Conservation (phyloP, 30 jellyfish, hydroid and myxozoan species). For the Aurelia aurita complex sp. Pacific region DNA sequence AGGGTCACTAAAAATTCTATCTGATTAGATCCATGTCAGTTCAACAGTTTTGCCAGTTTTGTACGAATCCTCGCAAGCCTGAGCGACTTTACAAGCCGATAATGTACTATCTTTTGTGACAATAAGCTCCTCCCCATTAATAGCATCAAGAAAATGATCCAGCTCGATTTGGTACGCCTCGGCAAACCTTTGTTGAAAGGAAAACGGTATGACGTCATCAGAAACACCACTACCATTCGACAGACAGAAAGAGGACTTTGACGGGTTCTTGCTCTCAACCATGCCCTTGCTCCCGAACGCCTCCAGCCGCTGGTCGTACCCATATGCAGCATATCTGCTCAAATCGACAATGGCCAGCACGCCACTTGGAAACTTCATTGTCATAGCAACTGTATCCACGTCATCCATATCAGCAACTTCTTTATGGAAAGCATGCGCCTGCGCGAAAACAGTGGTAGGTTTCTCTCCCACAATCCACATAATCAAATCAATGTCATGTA, state of each 20-base stretch:
- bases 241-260: constrained; percentile 43
- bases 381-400: constrained; percentile 88
- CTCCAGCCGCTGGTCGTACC: constrained; percentile 97
- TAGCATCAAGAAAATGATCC: constrained; percentile 82
- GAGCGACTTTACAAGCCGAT: constrained; percentile 76
- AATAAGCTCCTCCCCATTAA: constrained; percentile 49
- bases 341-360: constrained; percentile 78
- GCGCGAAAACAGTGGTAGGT: constrained; percentile 79
- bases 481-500: constrained; percentile 91
- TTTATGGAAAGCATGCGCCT: constrained; percentile 78
- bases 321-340: constrained; percentile 91
- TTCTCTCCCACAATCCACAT: constrained; percentile 87
- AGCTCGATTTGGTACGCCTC: constrained; percentile 79
- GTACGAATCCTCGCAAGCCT: constrained; percentile 95
- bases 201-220: constrained; percentile 49
- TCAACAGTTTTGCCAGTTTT: constrained; percentile 78
- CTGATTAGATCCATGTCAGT: constrained; percentile 7
- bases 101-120: constrained; percentile 60
- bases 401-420: constrained; percentile 76
- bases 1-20: too few relatives aligned
- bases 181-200: constrained; percentile 85
- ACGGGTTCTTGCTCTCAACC: constrained; percentile 82
- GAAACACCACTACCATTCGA: constrained; percentile 71
- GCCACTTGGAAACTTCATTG: constrained; percentile 93
- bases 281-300: constrained; percentile 94